phyloP scores from a whole-genome alignment of 2,113 vertebrate genomes.

The Oenanthe oenanthe region DNA sequence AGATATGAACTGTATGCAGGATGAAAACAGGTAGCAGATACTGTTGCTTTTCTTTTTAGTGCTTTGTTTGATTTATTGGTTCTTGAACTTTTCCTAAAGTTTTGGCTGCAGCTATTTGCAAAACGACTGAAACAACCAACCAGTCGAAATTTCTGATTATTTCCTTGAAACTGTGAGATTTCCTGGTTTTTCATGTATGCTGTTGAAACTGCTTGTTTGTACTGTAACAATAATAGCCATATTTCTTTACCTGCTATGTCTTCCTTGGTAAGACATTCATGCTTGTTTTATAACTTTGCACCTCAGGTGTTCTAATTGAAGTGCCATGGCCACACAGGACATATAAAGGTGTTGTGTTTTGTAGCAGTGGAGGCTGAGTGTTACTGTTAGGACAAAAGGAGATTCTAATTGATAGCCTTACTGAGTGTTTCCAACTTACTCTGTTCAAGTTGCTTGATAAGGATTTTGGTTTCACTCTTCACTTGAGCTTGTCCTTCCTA shows the following conservation, averaged over 20 bases:
- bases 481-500: not conserved
- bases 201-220: not conserved
- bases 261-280: not conserved
- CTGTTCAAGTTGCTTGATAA: not conserved
- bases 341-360: not conserved
- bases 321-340: not conserved
- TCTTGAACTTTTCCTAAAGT: not conserved
- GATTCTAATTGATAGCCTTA: not conserved
- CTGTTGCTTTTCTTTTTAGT: not conserved
- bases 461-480: not conserved
- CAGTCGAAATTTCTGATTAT: not conserved
- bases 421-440: not conserved
- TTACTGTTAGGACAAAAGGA: not conserved
- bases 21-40: not conserved
- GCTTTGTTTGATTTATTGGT: not conserved
- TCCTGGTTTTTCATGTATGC: not conserved
- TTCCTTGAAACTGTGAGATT: not conserved
- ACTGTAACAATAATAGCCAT: not conserved
- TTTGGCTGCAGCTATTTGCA: not conserved
- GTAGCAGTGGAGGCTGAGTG: not conserved
- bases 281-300: not conserved
- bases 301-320: not conserved
- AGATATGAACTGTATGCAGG: accelerated
- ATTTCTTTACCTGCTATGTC: not conserved
- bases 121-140: not conserved